A percentile compares a stretch with the other conserved stretches of the same genome.
phyloP scores from a whole-genome alignment of 2,113 vertebrate genomes.

The Bubo bubo region DNA sequence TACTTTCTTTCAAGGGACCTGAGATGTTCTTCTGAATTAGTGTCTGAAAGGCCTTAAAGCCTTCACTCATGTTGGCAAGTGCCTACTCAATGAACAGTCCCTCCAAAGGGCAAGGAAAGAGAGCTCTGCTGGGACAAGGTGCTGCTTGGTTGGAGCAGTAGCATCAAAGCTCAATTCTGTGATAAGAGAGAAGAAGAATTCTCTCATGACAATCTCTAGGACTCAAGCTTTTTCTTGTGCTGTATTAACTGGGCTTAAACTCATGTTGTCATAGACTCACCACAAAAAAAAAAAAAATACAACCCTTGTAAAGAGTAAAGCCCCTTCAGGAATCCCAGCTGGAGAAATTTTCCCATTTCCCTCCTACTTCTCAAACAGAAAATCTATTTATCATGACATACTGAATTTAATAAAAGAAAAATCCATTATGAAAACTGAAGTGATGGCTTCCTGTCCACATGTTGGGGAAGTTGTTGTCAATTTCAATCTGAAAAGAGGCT shows the following conservation, averaged over 20 bases:
- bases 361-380: not conserved
- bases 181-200: not conserved
- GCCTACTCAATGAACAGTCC: not conserved
- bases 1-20: not conserved
- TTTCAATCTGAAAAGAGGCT: not conserved
- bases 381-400: not conserved
- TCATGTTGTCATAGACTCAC: fast-evolving
- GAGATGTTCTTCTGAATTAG: not conserved
- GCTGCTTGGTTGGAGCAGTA: fast-evolving
- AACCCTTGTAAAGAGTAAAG: not conserved
- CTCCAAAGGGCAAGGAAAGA: not conserved
- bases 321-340: not conserved
- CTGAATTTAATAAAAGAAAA: not conserved
- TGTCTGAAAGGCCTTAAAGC: not conserved
- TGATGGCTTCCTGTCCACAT: not conserved
- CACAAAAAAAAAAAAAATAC: not conserved
- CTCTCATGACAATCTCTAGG: not conserved
- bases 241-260: not conserved
- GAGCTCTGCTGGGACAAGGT: not conserved
- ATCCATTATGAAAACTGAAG: not conserved
- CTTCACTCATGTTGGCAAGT: not conserved
- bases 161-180: fast-evolving
- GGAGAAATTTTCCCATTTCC: fast-evolving
- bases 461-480: not conserved
- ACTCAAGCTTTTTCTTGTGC: not conserved